Evolutionary conservation across 2,888 invertebrate genomes (phyloP).

Genomic region (Charanyca ferruginea): DNA sequence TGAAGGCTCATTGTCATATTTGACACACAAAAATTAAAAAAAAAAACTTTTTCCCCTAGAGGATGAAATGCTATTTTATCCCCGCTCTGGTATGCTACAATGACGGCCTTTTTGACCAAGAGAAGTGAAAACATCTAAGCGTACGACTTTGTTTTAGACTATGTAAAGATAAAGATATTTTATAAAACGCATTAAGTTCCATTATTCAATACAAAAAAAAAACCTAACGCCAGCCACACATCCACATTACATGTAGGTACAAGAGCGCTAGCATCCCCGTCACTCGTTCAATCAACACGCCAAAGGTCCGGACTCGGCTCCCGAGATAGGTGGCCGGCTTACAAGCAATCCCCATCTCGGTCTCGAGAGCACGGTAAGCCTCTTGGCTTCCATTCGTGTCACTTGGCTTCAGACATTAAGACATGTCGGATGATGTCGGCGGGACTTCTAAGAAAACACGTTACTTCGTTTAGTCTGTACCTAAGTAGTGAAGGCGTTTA

Average conservation of each 20-base stretch:
- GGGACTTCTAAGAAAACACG: conserved; percentile 22
- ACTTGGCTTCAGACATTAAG: conserved; percentile 52
- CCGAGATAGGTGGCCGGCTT: conserved; percentile 50
- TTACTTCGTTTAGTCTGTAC: conserved; percentile 8
- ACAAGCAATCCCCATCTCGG: conserved; percentile 43
- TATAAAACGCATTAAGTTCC: too few relatives aligned
- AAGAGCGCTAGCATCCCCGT: neutral
- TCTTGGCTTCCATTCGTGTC: conserved; percentile 48
- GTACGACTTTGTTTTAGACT: too few relatives aligned
- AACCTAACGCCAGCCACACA: conserved; percentile 1
- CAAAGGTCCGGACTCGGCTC: conserved; percentile 18
- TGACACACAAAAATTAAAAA: too few relatives aligned
- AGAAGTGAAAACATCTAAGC: too few relatives aligned
- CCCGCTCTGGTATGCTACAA: too few relatives aligned
- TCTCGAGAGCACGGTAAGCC: conserved; percentile 50
- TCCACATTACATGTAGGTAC: conserved; percentile 8
- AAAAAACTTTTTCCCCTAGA: too few relatives aligned
- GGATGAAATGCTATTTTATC: too few relatives aligned
- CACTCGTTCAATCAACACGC: conserved; percentile 50
- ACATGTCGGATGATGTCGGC: conserved; percentile 37
- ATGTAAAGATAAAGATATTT: too few relatives aligned
- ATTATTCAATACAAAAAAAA: neutral
- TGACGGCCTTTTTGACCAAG: too few relatives aligned
- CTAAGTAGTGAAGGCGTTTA: conserved; percentile 7
- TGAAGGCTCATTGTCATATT: too few relatives aligned